Base-by-base conservation (phyloP, 2,113 vertebrate genomes). In the Mustela lutreola region DNA sequence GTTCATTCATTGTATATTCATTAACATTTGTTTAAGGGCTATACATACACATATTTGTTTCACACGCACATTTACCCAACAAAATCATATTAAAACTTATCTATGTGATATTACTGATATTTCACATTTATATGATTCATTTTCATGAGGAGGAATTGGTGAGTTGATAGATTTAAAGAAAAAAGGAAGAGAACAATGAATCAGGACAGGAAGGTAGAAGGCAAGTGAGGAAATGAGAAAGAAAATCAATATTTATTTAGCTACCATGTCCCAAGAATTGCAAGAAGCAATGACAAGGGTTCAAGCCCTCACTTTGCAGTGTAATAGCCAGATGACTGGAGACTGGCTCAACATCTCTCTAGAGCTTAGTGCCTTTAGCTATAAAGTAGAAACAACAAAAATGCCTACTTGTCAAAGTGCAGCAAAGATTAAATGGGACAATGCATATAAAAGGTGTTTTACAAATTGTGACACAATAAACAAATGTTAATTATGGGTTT, bases 201-300 rank as follows among this genome's bases (percentile, higher is more conserved):
- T 80, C 50, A 92, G 91, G 87, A 70, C 84, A 94, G 45, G 18
- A 70, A 93, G 28, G 78, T 45, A 95, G 78, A 88, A 83, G 73
- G 5, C 39, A 62, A 94, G 39, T 26, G 33, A 90, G 95, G 48
- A 94, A 96, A 91, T 56, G 19, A 95, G 89, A 93, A 93, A 42
- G 85, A 91, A 97, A 97, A 95, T 94, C 89, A 94, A 26, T 95
- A 63, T 96, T 92, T 96, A 91, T 93, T 93, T 82, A 94, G 89
- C n/a, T 91, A 70, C 89, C n/a, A 50, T 50, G 16, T 95, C 63
- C 58, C 31, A 79, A 93, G 92, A 86, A 93, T 28, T 81, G 8
- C 36, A 73, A 56, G 65, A 86, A 82, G 39, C 50, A 93, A 28
- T 89, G 78, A 91, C 93, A 48, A 7, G n/a, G 53, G 96, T 98